Evolutionary conservation across 2,113 vertebrate species (phyloP).

Genomic region (Prinia subflava): DNA sequence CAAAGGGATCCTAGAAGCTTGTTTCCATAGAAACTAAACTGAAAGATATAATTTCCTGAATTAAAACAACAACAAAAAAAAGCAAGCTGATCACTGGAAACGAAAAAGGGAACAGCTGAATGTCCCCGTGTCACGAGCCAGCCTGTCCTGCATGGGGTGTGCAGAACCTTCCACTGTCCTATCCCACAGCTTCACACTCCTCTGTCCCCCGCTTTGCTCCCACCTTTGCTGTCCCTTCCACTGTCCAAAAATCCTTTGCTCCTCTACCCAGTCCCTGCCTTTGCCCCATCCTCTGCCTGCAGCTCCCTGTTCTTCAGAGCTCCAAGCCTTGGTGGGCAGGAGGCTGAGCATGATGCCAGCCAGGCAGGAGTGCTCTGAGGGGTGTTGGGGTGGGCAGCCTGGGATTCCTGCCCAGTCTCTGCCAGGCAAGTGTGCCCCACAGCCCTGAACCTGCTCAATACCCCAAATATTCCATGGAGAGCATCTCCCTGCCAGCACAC

Average conservation of each 20-base stretch:
- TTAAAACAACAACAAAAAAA: neutral
- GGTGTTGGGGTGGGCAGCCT: too few relatives aligned
- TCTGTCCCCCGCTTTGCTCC: neutral
- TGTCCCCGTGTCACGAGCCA: neutral
- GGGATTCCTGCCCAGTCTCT: neutral
- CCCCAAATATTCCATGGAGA: neutral
- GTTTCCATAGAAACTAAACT: slow-evolving; percentile 63
- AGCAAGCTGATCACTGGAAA: neutral
- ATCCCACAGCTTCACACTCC: neutral
- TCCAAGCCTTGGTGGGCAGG: neutral
- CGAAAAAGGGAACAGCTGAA: neutral
- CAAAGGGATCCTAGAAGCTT: neutral
- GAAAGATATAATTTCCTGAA: slow-evolving; percentile 54
- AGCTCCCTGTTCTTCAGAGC: neutral
- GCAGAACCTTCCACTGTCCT: neutral
- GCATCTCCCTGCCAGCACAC: neutral
- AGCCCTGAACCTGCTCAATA: neutral
- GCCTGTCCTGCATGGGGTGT: neutral
- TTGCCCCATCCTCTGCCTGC: neutral
- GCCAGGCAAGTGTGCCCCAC: neutral
- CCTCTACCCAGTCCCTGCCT: neutral
- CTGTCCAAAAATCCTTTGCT: neutral
- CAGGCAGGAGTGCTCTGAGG: neutral
- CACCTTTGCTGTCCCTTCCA: neutral
- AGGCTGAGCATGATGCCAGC: neutral